Percentiles rank a stretch among this genome's conserved stretches.
Evolutionary conservation across 2,888 invertebrate species (phyloP).

Genomic region (Scelioninae gen. 1): DNA sequence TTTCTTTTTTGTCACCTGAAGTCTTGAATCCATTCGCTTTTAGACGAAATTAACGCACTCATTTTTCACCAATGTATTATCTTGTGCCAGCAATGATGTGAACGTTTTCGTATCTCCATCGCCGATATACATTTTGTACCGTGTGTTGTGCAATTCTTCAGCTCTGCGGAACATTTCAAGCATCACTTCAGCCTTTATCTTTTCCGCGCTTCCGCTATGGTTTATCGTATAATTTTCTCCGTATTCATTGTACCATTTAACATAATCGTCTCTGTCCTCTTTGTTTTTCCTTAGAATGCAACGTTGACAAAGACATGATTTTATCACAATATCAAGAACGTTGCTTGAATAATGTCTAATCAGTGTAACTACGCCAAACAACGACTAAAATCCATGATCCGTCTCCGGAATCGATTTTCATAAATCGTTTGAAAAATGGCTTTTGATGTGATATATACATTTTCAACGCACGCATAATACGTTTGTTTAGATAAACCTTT

Average conservation of each 20-base stretch:
- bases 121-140: slow-evolving; percentile 67
- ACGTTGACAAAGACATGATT: neutral
- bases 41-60: slow-evolving; percentile 41
- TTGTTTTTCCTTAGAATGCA: neutral
- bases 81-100: neutral
- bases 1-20: neutral
- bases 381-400: neutral
- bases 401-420: neutral
- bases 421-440: neutral
- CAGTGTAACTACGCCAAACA: slow-evolving; percentile 1
- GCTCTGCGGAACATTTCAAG: neutral
- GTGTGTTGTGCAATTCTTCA: slow-evolving; percentile 45
- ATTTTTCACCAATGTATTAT: slow-evolving; percentile 52
- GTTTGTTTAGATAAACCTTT: slow-evolving; percentile 8
- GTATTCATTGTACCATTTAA: neutral
- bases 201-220: neutral
- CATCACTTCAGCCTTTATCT: neutral
- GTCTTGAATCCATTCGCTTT: neutral
- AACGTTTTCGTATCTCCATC: slow-evolving; percentile 41
- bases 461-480: slow-evolving; percentile 5
- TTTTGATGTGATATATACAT: neutral
- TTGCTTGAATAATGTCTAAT: neutral
- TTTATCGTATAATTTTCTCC: neutral
- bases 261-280: slow-evolving; percentile 1
- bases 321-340: slow-evolving; percentile 6